These are phyloP conservation scores for Cenopis cana DNA, from an alignment of 2,888 invertebrate species.

Conservation along the genomic window DNA sequence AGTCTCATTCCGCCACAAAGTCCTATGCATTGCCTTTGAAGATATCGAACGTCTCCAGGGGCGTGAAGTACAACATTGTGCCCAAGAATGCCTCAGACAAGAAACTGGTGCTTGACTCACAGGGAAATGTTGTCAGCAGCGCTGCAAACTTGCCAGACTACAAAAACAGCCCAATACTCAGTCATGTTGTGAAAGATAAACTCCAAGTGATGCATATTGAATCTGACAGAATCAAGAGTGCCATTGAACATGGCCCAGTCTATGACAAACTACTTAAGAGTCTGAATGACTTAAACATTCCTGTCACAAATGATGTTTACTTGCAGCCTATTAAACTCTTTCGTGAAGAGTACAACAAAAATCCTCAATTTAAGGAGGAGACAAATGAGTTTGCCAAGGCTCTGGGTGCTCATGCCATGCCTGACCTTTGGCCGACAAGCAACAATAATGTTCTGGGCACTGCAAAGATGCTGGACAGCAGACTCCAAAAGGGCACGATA, in stretches of 20 bases:
- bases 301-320: slow-evolving; percentile 81
- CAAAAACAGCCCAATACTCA: slow-evolving; percentile 78
- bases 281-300: slow-evolving; percentile 81
- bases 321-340: slow-evolving; percentile 84
- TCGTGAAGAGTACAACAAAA: slow-evolving; percentile 81
- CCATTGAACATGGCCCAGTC: slow-evolving; percentile 85
- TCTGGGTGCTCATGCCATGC: slow-evolving; percentile 76
- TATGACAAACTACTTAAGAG: slow-evolving; percentile 85
- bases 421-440: slow-evolving; percentile 70
- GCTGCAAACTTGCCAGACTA: slow-evolving; percentile 80
- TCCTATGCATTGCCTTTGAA: slow-evolving; percentile 80
- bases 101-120: slow-evolving; percentile 77
- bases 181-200: slow-evolving; percentile 79
- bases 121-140: slow-evolving; percentile 80
- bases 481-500: slow-evolving; percentile 80
- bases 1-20: slow-evolving; percentile 71
- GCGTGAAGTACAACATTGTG: slow-evolving; percentile 79
- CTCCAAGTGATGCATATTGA: slow-evolving; percentile 83
- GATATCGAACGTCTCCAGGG: slow-evolving; percentile 78
- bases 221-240: slow-evolving; percentile 85
- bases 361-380: slow-evolving; percentile 84
- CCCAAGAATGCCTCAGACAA: slow-evolving; percentile 82
- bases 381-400: slow-evolving; percentile 81
- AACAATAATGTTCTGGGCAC: slow-evolving; percentile 78
- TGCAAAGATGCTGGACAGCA: slow-evolving; percentile 72